Evolutionary conservation across 2,113 vertebrate species (phyloP), one percentile per base, ranked within the genome.

Genomic region (Takifugu bimaculatus): DNA sequence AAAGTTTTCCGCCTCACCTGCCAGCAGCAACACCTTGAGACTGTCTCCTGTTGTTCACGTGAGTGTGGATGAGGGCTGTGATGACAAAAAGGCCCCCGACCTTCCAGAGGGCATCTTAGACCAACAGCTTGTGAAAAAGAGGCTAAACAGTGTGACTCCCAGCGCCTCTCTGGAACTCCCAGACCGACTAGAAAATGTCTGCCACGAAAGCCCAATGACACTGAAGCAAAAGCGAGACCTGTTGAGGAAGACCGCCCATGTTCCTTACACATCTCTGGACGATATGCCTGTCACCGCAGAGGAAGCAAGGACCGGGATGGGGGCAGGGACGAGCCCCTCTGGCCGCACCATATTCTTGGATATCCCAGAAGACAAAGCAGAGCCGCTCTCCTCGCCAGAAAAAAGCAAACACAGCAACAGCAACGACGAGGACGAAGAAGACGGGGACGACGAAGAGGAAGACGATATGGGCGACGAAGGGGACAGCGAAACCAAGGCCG

Each of bases 201-300:
- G 89, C 65, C 87, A 74, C 4, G 95, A 94, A 62, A 96, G 91
- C 76, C 83, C 93, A 0, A 89, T 98, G 62, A 98, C 96, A 0
- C 89, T 98, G 6, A 96, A 97, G 60, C 96, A 98, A 65, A 99
- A 98, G 74, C 85, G 97, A 65, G 96, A 98, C 75, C 84, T 93
- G 50, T 90, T 99, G 28, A 93, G 91, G 81, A 99, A 99, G 86
- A 93, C 93, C 0, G 90, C 89, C 9, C 93, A 94, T 6, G 81
- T 98, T 57, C 91, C 94, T 0, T 94, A 94, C 83, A 85, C 86
- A 47, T 98, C 96, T 0, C 52, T 96, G 26, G 96, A 98, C 1
- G 94, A 96, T 13, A 81, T 63, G 13, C 78, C 65, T 0, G 82
- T 89, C 5, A 56, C 55, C 0, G 1, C 75, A 0, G 92, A 93